These are phyloP conservation scores for Mus spretus DNA, from an alignment of 2,797 vertebrate species.

Conservation along the genomic window DNA sequence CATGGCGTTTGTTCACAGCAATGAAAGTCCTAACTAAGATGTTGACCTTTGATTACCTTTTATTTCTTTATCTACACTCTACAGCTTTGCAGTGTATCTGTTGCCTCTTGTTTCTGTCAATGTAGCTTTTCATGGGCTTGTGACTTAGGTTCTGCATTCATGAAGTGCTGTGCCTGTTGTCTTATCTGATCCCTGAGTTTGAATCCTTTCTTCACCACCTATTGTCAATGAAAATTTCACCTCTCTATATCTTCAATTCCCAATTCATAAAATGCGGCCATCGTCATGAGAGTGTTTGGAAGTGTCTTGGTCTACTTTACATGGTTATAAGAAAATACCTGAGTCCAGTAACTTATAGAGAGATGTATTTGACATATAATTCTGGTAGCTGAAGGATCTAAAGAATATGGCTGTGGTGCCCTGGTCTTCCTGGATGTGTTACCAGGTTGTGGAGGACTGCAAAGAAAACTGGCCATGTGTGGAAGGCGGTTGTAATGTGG, in stretches of 20 bases:
- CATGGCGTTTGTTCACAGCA: not conserved
- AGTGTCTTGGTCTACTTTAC: not conserved
- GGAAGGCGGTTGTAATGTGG: not conserved
- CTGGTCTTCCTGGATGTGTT: not conserved
- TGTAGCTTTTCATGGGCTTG: not conserved
- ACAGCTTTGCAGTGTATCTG: not conserved
- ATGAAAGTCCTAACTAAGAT: not conserved
- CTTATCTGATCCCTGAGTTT: not conserved
- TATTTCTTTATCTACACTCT: not conserved
- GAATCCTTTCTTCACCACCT: not conserved
- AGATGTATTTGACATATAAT: not conserved
- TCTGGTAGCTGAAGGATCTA: not conserved
- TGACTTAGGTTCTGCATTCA: not conserved
- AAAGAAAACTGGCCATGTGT: not conserved
- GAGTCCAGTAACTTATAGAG: not conserved
- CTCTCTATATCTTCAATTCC: not conserved
- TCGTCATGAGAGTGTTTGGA: not conserved
- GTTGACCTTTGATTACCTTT: not conserved
- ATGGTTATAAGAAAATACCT: not conserved
- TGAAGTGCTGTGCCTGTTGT: not conserved
- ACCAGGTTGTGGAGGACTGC: not conserved
- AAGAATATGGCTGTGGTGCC: not conserved
- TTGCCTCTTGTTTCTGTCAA: not conserved
- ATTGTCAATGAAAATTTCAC: not conserved
- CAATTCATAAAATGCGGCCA: not conserved